Base-by-base conservation (phyloP, 2,797 vertebrate species). In the Micropoecilia bifurca region DNA sequence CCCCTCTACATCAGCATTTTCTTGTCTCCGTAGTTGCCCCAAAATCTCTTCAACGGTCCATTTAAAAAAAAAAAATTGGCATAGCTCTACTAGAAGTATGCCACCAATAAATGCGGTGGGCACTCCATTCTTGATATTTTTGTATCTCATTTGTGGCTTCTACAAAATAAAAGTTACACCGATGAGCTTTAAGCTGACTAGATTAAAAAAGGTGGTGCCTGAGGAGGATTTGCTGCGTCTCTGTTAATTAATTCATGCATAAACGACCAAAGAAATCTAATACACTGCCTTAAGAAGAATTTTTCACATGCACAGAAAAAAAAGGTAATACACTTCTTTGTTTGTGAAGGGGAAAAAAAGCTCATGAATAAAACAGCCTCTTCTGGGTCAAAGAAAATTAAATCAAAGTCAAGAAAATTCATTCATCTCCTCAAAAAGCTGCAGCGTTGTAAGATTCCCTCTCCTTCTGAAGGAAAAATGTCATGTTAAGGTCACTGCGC, bases 111-210 rank as follows among this genome's bases (percentile, higher is more conserved):
- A 71, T 71, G 41, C 28, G 25, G 41, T 45, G 5, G 43, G 13
- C 0, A n/a, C 25, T 71, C 22, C 43, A 46, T 25, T 89, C 83
- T 77, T 79, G 28, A 82, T 82, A 80, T 85, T 74, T 84, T 74
- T 73, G 77, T 69, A 30, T 8, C 7, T 13, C 75, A 71, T 83
- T 80, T 74, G 74, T 72, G 61, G 78, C 45, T 73, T 61, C 69
- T 68, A 55, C 33, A 76, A 87, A 12, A 63, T 61, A 53, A 82
- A 90, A 87, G 78, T 45, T 80, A 76, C 82, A 87, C 75, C 47
- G 86, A 91, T 80, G 86, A 79, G 74, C 81, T 89, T 93, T 93
- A 83, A 82, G 91, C 92, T 95, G 91, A 95, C 89, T 88, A 61
- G 82, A 87, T 91, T 85, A 87, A 93, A 75, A 88, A 87, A 88